Conservation (phyloP, 2,113 vertebrate genomes). For the Diadophis punctatus region DNA sequence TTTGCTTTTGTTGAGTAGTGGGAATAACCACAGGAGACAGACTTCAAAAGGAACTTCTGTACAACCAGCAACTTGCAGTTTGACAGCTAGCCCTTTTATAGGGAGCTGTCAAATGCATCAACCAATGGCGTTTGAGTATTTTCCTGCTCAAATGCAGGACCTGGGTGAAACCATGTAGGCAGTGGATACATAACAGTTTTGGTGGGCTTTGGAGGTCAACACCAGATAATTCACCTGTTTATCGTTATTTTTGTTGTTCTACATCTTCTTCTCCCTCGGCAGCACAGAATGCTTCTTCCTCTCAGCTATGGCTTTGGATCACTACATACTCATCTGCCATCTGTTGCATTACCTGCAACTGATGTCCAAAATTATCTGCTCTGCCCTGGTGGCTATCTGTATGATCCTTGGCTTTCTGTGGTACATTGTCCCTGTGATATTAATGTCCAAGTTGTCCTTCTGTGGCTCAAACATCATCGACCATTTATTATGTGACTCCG, state of each 20-base stretch:
- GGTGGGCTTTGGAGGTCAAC: conserved; percentile 1
- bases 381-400: conserved; percentile 31
- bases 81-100: no score
- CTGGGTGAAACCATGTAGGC: no score
- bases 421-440: conserved; percentile 41
- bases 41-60: no score
- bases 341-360: neutral
- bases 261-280: neutral
- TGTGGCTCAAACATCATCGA: neutral
- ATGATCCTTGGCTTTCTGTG: conserved; percentile 52
- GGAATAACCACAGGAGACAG: no score
- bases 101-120: no score
- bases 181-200: neutral
- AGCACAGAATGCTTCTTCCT: neutral
- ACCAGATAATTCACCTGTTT: conserved; percentile 17
- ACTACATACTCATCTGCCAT: neutral
- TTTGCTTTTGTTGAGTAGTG: no score
- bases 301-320: neutral
- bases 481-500: neutral
- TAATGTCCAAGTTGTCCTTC: conserved; percentile 35
- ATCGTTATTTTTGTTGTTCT: conserved; percentile 21
- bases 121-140: no score
- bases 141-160: no score
- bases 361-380: conserved; percentile 22
- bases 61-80: no score